Base-by-base conservation (phyloP, 2,797 vertebrate genomes). In the Melanotaenia maccullochi region DNA sequence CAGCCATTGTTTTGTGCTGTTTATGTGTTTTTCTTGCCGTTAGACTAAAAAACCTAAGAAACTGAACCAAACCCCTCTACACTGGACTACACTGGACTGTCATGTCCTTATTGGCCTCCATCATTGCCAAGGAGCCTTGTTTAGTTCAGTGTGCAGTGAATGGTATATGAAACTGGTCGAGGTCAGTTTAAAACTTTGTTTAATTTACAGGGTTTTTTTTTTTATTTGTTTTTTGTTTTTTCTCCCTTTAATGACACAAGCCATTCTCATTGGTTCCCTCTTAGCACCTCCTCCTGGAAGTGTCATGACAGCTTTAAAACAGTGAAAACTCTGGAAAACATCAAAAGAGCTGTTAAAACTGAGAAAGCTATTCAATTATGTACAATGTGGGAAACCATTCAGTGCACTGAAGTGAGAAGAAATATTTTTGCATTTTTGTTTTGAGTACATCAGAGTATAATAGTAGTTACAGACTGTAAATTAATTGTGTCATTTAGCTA, bases 331-430 rank as follows among this genome's bases (percentile, higher is more conserved):
- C 42, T 38, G 4, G 12, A 2, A 13, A 38, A 38, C 36, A 38
- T 38, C 0, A 38, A 38, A 14, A 38, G 13, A 38, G 1, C 33
- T 14, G 36, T 12, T 14, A 14, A 38, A 38, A 12, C 2, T 38
- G 36, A 38, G 36, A 38, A 2, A 11, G 9, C 36, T 13, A 13
- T 38, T 38, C 12, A 38, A 13, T 38, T 13, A 13, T 38, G 36
- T 38, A 14, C 49, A 74, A 71, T 57, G 71, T 72, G 35, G 22
- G 12, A 70, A 58, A 70, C 40, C 54, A 68, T n/a, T 72, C 14
- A 57, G 60, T 60, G 33, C 56, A 60, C 52, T 40, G n/a, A 66
- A 40, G 65, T 18, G 4, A 20, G 9, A 9, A 9, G 20, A 22
- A 51, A 9, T 22, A 12, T 49, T 20, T 49, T 14, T 44, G 16